Percentiles rank a stretch among this genome's conserved stretches.
phyloP scores from a whole-genome alignment of 2,888 invertebrate genomes.

The Drosophila ezoana region DNA sequence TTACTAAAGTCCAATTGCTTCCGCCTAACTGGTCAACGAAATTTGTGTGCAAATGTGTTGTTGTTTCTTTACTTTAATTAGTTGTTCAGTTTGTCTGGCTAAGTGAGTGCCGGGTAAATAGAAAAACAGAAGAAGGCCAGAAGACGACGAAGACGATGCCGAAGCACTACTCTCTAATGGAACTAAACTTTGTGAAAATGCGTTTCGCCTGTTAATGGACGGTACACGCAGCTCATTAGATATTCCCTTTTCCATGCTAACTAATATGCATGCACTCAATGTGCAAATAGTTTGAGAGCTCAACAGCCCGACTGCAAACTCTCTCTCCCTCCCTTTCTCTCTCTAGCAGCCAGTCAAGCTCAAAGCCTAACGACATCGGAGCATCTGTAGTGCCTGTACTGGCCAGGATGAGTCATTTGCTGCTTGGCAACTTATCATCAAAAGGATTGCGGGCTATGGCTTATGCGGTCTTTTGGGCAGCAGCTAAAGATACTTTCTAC shows the following conservation, averaged over 20 bases:
- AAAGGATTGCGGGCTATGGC: conserved; percentile 4
- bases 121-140: conserved; percentile 2
- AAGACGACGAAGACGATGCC: conserved; percentile 6
- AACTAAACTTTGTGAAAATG: conserved; percentile 78
- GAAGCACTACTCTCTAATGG: conserved; percentile 56
- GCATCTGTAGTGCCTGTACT: conserved; percentile 9
- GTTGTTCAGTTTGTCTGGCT: conserved; percentile 70
- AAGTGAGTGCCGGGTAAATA: conserved; percentile 66
- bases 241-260: conserved; percentile 79
- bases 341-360: neutral
- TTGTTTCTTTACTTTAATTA: conserved; percentile 75
- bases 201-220: conserved; percentile 74
- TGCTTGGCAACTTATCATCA: conserved; percentile 10
- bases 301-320: conserved; percentile 26
- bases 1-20: conserved; percentile 54
- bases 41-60: conserved; percentile 36
- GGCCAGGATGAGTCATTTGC: conserved; percentile 13
- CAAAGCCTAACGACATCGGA: conserved; percentile 31
- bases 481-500: conserved; percentile 8
- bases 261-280: conserved; percentile 81
- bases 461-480: conserved; percentile 23
- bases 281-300: conserved; percentile 80
- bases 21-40: conserved; percentile 65
- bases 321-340: neutral
- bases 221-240: conserved; percentile 74